These are phyloP conservation scores for Emesis russula DNA, from an alignment of 2,888 invertebrate genomes.

Conservation along the genomic window DNA sequence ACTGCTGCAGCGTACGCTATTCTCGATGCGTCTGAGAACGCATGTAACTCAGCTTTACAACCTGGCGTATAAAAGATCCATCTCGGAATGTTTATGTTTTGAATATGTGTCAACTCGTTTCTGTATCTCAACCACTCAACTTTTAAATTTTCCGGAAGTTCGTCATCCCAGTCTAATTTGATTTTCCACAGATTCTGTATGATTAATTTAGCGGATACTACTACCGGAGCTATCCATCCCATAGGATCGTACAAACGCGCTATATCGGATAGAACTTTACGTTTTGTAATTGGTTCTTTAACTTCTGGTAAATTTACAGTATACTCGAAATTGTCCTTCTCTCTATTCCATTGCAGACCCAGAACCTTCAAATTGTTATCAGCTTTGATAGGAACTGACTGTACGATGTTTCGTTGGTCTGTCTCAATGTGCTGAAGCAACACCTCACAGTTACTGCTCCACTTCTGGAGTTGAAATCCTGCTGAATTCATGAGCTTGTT, in stretches of 20 bases:
- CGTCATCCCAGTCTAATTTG: slow-evolving; percentile 76
- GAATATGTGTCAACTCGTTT: no score
- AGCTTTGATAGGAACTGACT: slow-evolving; percentile 23
- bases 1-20: no score
- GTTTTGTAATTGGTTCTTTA: slow-evolving; percentile 35
- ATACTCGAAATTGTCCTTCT: slow-evolving; percentile 30
- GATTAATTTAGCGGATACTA: background rate
- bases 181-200: slow-evolving; percentile 46
- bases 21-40: no score
- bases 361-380: slow-evolving; percentile 40
- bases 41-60: no score
- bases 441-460: slow-evolving; percentile 57
- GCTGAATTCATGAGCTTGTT: no score
- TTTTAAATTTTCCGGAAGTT: slow-evolving; percentile 10
- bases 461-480: slow-evolving; percentile 67
- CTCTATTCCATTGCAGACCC: slow-evolving; percentile 38
- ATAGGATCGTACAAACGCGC: slow-evolving; percentile 64
- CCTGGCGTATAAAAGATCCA: no score
- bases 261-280: slow-evolving; percentile 63
- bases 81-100: no score
- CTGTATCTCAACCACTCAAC: no score
- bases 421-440: slow-evolving; percentile 35
- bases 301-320: background rate
- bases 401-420: background rate
- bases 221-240: slow-evolving; percentile 12